Conservation (phyloP, 2,888 invertebrate species). For the Campopleginae sp. region DNA sequence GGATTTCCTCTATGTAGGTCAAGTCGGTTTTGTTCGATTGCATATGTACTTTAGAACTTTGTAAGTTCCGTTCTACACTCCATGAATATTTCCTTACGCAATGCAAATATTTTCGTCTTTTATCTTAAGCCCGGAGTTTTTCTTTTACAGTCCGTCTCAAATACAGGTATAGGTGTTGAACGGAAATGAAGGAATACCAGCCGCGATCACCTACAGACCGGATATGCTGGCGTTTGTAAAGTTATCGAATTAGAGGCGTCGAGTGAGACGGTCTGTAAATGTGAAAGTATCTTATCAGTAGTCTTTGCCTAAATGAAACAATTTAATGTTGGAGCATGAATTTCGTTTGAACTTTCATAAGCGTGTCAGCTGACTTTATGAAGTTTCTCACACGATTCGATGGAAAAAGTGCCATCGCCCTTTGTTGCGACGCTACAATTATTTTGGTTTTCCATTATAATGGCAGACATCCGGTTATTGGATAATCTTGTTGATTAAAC, state of each 20-base stretch:
- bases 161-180: not conserved
- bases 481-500: constrained; percentile 26
- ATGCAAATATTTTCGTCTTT: constrained; percentile 21
- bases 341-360: not conserved
- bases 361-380: not conserved
- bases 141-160: constrained; percentile 32
- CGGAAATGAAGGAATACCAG: constrained; percentile 22
- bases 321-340: not conserved
- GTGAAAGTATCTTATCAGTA: not conserved
- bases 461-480: not conserved
- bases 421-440: not conserved
- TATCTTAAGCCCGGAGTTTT: constrained; percentile 18
- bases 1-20: constrained; percentile 21
- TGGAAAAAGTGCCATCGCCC: not conserved
- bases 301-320: not conserved
- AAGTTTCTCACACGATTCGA: not conserved
- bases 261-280: not conserved
- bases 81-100: not conserved
- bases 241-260: not conserved
- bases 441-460: not conserved
- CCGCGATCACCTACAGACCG: not conserved
- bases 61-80: not conserved
- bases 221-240: not conserved
- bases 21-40: not conserved
- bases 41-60: constrained; percentile 5